Base-by-base conservation (phyloP, 2,797 vertebrate species). In the Danio kyathit region DNA sequence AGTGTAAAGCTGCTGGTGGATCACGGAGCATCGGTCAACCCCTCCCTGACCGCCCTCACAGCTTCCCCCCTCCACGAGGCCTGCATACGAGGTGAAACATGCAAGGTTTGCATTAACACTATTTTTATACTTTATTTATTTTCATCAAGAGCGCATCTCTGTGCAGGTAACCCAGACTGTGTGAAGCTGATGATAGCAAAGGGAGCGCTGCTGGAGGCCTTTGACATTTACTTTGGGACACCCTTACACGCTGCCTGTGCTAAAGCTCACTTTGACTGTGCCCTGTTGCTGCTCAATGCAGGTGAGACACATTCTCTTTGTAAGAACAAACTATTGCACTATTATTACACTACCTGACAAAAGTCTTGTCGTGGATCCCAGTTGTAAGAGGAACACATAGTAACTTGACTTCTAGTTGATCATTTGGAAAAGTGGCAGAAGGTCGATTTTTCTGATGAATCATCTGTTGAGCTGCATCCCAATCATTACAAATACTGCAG, bases 1-100 rank as follows among this genome's bases (percentile, higher is more conserved):
- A 97, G 97, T 21, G 95, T 91, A 1, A 90, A 90, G 54, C 87
- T 97, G 81, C 88, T 99, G 82, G 88, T 99, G 70, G 90, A 95
- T 0, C 87, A 96, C 0, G 96, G 97, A 0, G 97, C 97, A 1
- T 94, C 94, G 59, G 94, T 96, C 0, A 98, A 99, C 88, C 96
- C 97, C 0, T 95, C 95, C 0, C 92, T 97, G 0, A 94, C 93
- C 0, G 90, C 93, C 1, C 96, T 95, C 82, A 97, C 96, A 0
- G 96, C 96, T 0, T 96, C 97, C 0, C 97, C 97, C 0, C 95
- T 99, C 48, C 97, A 98, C 0, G 97, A 98, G 86, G 97, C 97
- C 88, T 98, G 97, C 89, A 96, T 97, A 91, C 94, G 91, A 0
- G 97, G 97, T 97, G 84, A 79, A 43, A 67, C 6, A 13, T 1